Evolutionary conservation across 2,113 vertebrate genomes (phyloP), one percentile per base, ranked within the genome.

Genomic region (Lycocorax pyrrhopterus): DNA sequence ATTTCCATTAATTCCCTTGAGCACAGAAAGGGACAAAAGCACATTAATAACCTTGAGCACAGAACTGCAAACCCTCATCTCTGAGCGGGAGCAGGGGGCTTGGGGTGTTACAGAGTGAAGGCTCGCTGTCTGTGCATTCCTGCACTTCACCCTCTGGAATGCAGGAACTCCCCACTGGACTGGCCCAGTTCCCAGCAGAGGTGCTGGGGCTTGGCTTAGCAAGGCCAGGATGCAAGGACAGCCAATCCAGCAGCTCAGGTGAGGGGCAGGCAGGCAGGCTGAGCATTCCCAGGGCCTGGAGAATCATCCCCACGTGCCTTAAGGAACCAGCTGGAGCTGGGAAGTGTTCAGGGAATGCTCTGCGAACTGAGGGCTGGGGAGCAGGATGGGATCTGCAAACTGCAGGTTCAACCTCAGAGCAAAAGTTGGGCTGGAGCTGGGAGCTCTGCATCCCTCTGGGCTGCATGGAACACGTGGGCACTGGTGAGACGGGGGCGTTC

Each of bases 321-420:
- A 26, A 33, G 63, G n/a, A 68, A 17, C 20, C 62, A 79, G 17
- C 73, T 27, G 67, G 71, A 41, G 71, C 73, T 19, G 58, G 71
- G 25, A 37, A 32, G 55, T 0, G 1, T 29, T 64, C 2, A 2
- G 73, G 74, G 66, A 60, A 12, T 1, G 0, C 27, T 39, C 69
- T 60, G 25, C 12, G 22, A 47, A 4, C 26, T 4, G 16, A 55
- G 53, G 56, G 8, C 4, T 60, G 3, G 1, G 49, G n/a, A 80
- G 53, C 52, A 63, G 62, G 33, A 11, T 9, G 60, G 62, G 76
- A 35, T 26, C 55, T 74, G 68, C 46, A 73, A 29, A n/a, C 11
- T 64, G 60, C 63, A 79, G 56, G 15, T 33, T 16, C 58, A 49
- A 0, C 32, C 43, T 29, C 12, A 12, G 20, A 49, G 78, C 55